Base-by-base conservation (phyloP, 64 coral and sea anemone species). In the Astreopora myriophthalma region DNA sequence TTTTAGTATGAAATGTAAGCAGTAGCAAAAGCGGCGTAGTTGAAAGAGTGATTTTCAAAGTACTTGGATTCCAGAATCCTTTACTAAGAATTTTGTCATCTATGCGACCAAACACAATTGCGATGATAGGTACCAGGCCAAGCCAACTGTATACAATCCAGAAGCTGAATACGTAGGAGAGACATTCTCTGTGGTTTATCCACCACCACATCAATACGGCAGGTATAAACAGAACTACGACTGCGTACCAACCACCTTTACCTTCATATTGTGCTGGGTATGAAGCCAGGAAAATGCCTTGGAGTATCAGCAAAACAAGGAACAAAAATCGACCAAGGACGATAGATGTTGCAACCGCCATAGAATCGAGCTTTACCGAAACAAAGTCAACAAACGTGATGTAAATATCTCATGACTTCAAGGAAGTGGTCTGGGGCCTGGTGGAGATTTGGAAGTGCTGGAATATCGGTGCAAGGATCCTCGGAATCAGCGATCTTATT, bases 11-110 rank as follows among this genome's bases (percentile, higher is more conserved):
- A 34, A 30, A 36, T 81, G 31, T 57, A n/a, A 81, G 29, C 1
- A 81, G 1, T 1, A 35, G 48, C 8, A 81, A 29, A 62, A 81
- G 33, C 9, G 78, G 78, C 8, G 78, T 81, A 2, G 63, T 63
- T 17, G 49, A 81, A 1, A 81, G 78, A 0, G 78, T 81, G 51
- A 81, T 11, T 62, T 23, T 81, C 31, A 81, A 81, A 24, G 78
- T 81, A 22, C 19, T 81, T 5, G 52, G 29, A 81, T 81, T 62
- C 78, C 78, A 81, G 48, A 81, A 63, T 37, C 51, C 52, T 81
- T 62, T n/a, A n/a, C 17, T 62, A 36, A n/a, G 7, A 8, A 61
- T 23, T 36, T 37, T 52, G 52, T 31, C 30, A 32, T 28, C 32
- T 5, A 20, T 81, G 32, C 30, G 48, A 16, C 78, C 52, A 62